Conservation (phyloP, 2,888 invertebrate species). For the Cosmopolites sordidus region DNA sequence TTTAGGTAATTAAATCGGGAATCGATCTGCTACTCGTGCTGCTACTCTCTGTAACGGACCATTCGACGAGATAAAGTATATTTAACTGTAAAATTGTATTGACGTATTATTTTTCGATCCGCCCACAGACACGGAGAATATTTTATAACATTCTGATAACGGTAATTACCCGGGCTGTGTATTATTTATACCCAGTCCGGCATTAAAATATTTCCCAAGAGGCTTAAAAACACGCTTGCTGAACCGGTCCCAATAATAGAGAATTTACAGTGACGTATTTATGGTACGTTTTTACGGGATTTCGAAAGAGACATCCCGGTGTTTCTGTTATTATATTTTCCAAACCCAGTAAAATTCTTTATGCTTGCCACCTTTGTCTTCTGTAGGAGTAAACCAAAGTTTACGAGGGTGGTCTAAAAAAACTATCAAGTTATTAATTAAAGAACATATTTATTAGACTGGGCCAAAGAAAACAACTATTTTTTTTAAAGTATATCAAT, state of each 20-base stretch:
- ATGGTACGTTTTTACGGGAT: constrained; percentile 3
- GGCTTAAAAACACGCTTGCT: constrained; percentile 28
- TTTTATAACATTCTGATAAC: constrained; percentile 14
- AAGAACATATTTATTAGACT: too few species aligned
- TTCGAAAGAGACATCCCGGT: too few species aligned
- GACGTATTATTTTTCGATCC: not conserved
- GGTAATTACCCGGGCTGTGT: constrained; percentile 12
- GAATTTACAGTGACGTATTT: constrained; percentile 7
- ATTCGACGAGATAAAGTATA: not conserved
- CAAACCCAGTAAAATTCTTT: too few species aligned
- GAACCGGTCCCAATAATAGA: constrained; percentile 14
- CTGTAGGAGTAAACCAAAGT: too few species aligned
- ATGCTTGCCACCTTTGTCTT: too few species aligned
- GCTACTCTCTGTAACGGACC: not conserved
- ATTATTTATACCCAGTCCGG: constrained; percentile 11
- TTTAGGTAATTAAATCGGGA: too few species aligned
- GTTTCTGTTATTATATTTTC: too few species aligned
- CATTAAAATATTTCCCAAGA: constrained; percentile 33
- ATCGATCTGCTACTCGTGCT: too few species aligned
- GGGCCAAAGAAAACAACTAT: too few species aligned
- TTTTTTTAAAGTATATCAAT: too few species aligned
- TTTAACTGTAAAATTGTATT: not conserved
- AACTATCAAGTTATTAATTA: too few species aligned
- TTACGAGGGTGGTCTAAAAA: too few species aligned
- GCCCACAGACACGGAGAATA: constrained; percentile 3